Base-by-base conservation (phyloP, 1,140 invertebrate genomes). In the Oryctes rhinoceros region DNA sequence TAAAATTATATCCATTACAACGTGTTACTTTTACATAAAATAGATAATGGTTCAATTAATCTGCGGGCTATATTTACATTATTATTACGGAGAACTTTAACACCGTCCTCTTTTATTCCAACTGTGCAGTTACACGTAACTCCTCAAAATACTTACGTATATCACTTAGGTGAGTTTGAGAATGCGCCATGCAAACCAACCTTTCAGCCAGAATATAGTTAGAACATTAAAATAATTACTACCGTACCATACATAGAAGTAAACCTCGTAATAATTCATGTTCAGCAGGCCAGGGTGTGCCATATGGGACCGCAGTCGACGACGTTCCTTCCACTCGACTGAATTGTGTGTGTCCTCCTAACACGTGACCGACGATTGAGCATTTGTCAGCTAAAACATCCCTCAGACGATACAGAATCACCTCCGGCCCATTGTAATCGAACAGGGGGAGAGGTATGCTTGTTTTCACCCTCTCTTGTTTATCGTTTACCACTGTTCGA, bases 381-480 rank as follows among this genome's bases (percentile, higher is more conserved):
- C 65, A 71, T 71, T 71, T 71, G 65, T 71, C 65, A 71, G 65
- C 65, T 37, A 71, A 44, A 44, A 71, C 65, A 71, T 71, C 65
- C 65, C 65, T 71, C 65, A 6, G 24, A 71, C 24, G 24, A 59
- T 59, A 3, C 15, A 59, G 53, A 59, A 59, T 59, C 53, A 71
- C 65, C 65, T 6, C 20, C 20, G 65, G 65, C 65, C 65, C 65
- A 71, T 71, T 71, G 65, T 71, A 37, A 71, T 15, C 53, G 53
- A 59, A 18, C 53, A 18, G 5, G 6, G 53, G 5, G 15, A 18
- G 49, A 6, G 11, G 5, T n/a, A 13, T n/a, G 15, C 53, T 15
- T 18, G 18, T 15, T 59, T n/a, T 35, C 7, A 24, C 20, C 11
- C 20, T 71, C 18, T 71, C 24, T 35, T 71, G 65, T 71, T 71